A percentile compares a stretch with the other conserved stretches of the same genome.
Evolutionary conservation across 1,140 invertebrate genomes (phyloP).

Genomic region (Conus ventricosus): DNA sequence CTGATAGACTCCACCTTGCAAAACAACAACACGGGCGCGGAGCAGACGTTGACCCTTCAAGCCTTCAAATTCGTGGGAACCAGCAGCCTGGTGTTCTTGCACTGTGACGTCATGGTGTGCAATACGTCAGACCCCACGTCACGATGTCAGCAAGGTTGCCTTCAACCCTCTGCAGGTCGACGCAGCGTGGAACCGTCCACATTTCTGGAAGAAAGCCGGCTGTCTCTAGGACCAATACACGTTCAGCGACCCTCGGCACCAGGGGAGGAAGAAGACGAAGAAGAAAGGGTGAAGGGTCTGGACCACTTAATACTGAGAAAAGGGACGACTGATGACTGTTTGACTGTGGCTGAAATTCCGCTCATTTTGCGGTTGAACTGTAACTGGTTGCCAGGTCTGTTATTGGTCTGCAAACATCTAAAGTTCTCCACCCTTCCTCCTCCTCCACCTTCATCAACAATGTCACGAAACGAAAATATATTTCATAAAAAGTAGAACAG

Average conservation of each 20-base stretch:
- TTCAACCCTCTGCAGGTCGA: not conserved
- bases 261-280: not conserved
- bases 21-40: not conserved
- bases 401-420: no score
- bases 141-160: conserved; percentile 13
- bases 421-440: no score
- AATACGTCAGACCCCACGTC: conserved; percentile 12
- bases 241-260: not conserved
- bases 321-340: not conserved
- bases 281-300: not conserved
- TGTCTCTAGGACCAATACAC: not conserved
- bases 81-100: not conserved
- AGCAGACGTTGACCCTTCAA: not conserved
- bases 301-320: not conserved
- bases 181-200: not conserved
- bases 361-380: not conserved
- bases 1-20: not conserved
- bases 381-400: no score
- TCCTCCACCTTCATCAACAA: no score
- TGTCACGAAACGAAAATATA: no score
- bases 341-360: not conserved
- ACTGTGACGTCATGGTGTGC: conserved; percentile 19
- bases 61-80: conserved; percentile 12
- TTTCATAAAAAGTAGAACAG: no score
- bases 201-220: not conserved